Conservation (phyloP, 2,888 invertebrate genomes). For the Drosophila pseudotalamancana region DNA sequence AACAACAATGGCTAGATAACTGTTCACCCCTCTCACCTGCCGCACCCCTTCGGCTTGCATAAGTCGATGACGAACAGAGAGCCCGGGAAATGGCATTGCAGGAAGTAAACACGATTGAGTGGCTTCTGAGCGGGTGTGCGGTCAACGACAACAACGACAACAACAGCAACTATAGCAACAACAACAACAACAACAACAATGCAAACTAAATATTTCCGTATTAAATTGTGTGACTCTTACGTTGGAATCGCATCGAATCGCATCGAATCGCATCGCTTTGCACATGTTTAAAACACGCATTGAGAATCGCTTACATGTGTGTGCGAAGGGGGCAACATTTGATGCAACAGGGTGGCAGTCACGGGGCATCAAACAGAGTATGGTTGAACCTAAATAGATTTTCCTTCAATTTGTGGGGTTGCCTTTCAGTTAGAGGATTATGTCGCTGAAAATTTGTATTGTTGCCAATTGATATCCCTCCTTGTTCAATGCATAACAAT, state of each 20-base stretch:
- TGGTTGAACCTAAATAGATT: slow-evolving; percentile 3
- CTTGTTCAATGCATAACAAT: neutral
- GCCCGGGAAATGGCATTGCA: slow-evolving; percentile 13
- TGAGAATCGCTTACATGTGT: slow-evolving; percentile 11
- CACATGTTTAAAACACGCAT: slow-evolving; percentile 45
- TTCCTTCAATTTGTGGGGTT: neutral
- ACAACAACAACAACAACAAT: neutral
- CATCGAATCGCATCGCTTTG: neutral
- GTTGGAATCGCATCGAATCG: slow-evolving; percentile 1
- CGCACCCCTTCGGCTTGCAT: no score
- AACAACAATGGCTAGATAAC: slow-evolving; percentile 21
- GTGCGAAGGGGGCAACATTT: slow-evolving; percentile 4
- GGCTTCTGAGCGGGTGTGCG: neutral
- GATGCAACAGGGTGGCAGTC: slow-evolving; percentile 18
- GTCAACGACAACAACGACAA: slow-evolving; percentile 3
- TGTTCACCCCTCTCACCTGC: no score
- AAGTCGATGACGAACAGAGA: slow-evolving; percentile 25
- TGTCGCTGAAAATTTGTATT: neutral
- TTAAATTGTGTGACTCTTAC: slow-evolving; percentile 25
- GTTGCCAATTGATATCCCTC: neutral
- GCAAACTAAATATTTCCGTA: slow-evolving; percentile 34
- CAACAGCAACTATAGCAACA: neutral
- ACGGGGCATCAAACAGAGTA: neutral
- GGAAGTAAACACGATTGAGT: slow-evolving; percentile 30
- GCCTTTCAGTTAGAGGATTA: neutral